These are phyloP conservation scores for Amphiprion clarkii DNA, from an alignment of 2,797 vertebrate species.

Conservation along the genomic window DNA sequence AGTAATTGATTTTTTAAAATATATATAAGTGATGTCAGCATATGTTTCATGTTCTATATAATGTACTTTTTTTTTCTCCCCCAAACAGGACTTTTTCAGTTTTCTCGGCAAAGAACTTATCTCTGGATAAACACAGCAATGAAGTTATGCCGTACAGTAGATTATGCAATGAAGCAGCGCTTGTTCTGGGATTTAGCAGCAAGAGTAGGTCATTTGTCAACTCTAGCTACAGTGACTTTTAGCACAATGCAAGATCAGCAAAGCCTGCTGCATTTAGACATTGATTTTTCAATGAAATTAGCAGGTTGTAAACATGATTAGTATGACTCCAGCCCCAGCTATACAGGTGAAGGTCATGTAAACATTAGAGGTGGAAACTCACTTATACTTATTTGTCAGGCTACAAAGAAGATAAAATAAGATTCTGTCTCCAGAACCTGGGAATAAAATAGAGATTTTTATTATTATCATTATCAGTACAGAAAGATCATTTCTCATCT, in stretches of 20 bases:
- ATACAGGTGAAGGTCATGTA: constrained; percentile 9
- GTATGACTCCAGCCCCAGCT: constrained; percentile 38
- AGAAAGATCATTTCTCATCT: too few relatives aligned
- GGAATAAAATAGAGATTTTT: constrained; percentile 58
- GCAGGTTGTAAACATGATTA: constrained; percentile 60
- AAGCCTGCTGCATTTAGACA: constrained; percentile 44
- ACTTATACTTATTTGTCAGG: constrained; percentile 69
- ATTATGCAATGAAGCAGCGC: constrained; percentile 29
- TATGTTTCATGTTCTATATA: not conserved
- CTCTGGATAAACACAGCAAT: constrained; percentile 46
- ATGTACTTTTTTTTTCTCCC: not conserved
- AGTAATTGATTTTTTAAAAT: not conserved
- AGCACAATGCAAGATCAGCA: constrained; percentile 45
- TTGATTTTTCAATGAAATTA: constrained; percentile 48
- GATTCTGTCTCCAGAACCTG: constrained; percentile 66
- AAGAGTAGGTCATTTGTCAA: constrained; percentile 30
- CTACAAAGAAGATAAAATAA: constrained; percentile 52
- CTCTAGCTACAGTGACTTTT: constrained; percentile 37
- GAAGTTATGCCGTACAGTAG: constrained; percentile 1
- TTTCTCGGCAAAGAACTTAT: constrained; percentile 15
- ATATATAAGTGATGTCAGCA: not conserved
- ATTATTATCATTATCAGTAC: constrained; percentile 32
- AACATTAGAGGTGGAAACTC: constrained; percentile 34
- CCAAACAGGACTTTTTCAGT: constrained; percentile 9
- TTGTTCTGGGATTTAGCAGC: constrained; percentile 43